A percentile compares a stretch with the other conserved stretches of the same genome.
Conservation (phyloP, 1,140 invertebrate genomes). For the Psilanteris sp. region DNA sequence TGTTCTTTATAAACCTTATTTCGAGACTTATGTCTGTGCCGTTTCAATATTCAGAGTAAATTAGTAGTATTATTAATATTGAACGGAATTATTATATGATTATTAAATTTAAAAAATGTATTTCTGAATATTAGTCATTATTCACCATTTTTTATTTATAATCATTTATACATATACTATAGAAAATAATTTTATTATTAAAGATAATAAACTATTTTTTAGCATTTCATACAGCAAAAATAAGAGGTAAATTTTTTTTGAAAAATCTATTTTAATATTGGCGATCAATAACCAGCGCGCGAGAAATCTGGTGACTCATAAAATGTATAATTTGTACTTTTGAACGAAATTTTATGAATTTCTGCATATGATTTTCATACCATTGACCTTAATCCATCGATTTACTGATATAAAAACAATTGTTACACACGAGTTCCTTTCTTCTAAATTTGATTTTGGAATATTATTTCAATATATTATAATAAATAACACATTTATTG, state of each 20-base stretch:
- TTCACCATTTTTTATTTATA: too few species aligned
- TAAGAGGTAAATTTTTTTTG: background rate
- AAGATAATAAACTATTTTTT: too few species aligned
- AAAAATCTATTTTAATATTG: conserved; percentile 12
- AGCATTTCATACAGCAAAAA: too few species aligned
- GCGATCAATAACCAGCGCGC: conserved; percentile 9
- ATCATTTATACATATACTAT: too few species aligned
- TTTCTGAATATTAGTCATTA: too few species aligned
- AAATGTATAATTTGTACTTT: conserved; percentile 38
- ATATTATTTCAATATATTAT: conserved; percentile 23
- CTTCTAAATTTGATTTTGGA: conserved; percentile 11
- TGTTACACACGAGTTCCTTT: conserved; percentile 16
- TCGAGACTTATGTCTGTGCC: too few species aligned
- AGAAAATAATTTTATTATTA: too few species aligned
- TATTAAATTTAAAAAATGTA: too few species aligned
- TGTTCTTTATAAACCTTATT: too few species aligned
- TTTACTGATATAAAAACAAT: conserved; percentile 23
- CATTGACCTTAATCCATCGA: conserved; percentile 29
- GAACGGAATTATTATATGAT: too few species aligned
- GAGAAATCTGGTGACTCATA: conserved; percentile 17
- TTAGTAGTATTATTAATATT: too few species aligned
- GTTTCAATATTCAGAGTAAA: too few species aligned
- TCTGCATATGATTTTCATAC: conserved; percentile 29
- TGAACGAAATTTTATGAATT: conserved; percentile 28
- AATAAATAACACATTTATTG: background rate